phyloP scores from a whole-genome alignment of 2,797 vertebrate genomes.

The Spinus olivaceus region DNA sequence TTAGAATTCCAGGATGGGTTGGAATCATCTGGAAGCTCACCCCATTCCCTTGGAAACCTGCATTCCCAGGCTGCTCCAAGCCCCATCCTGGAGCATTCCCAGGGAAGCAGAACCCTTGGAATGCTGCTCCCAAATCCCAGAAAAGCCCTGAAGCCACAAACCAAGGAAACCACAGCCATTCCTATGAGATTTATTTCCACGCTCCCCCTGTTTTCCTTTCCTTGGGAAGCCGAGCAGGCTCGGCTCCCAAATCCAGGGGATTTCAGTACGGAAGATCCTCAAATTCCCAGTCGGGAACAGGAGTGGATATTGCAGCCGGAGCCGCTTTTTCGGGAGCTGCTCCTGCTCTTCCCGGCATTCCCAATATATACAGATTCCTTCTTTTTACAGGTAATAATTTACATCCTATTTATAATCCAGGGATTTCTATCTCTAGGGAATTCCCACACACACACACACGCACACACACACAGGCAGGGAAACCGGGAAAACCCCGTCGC shows the following conservation, averaged over 20 bases:
- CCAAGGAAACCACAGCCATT: background rate
- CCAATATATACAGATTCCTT: slow-evolving; percentile 76
- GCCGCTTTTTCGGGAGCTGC: background rate
- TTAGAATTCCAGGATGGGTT: background rate
- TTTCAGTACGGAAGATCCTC: background rate
- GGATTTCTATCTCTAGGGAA: background rate
- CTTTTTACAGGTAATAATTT: slow-evolving; percentile 67
- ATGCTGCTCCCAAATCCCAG: rapidly evolving
- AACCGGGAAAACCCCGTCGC: background rate
- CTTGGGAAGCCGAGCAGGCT: rapidly evolving
- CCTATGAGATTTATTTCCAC: slow-evolving; percentile 39
- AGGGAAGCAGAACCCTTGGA: background rate
- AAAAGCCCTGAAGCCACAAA: too few relatives aligned
- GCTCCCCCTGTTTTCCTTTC: background rate
- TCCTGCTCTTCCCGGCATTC: slow-evolving; percentile 25
- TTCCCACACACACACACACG: slow-evolving; percentile 24
- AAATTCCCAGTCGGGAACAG: background rate
- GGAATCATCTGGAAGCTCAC: background rate
- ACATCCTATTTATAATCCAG: slow-evolving; percentile 67
- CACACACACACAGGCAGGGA: background rate
- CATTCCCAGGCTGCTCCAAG: background rate
- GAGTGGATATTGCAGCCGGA: background rate
- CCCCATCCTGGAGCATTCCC: background rate
- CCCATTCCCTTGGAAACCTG: background rate
- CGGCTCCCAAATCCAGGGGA: background rate